Evolutionary conservation across 2,888 invertebrate species (phyloP), one percentile per base, ranked within the genome.

Genomic region (Microctonus hyperodae): DNA sequence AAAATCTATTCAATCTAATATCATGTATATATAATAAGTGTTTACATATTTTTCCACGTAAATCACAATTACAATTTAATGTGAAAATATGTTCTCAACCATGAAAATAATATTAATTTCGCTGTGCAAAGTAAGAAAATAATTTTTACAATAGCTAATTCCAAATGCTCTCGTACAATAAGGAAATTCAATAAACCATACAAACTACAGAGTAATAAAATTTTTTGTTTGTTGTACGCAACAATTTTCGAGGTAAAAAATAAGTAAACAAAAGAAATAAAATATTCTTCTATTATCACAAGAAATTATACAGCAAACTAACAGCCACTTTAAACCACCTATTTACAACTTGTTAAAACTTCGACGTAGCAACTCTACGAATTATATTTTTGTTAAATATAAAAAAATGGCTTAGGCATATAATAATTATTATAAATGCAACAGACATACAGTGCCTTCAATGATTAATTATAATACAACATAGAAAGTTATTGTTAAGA

Each of bases 391-490:
- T n/a, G n/a, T n/a, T n/a, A n/a, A n/a, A n/a, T n/a, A n/a, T n/a
- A n/a, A n/a, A n/a, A n/a, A n/a, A n/a, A n/a, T n/a, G n/a, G n/a
- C n/a, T n/a, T n/a, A n/a, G n/a, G n/a, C n/a, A n/a, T n/a, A n/a
- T n/a, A n/a, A n/a, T n/a, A 4, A 7, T 44, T n/a, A 44, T 44
- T 20, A 5, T 44, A 0, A 16, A 44, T 44, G 20, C 16, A 44
- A 44, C n/a, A n/a, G n/a, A 44, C n/a, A 37, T 44, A 16, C 16
- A 44, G 16, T 16, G 16, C 44, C 44, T 44, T 20, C 16, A n/a
- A 51, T n/a, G 13, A 51, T 23, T 51, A 51, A 51, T 51, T 51
- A n/a, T 51, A 51, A 51, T 51, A 51, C 25, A 51, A 51, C 25
- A 51, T 51, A 51, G 51, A 51, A 51, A 51, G 51, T n/a, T 25